phyloP scores from a whole-genome alignment of 2,113 vertebrate genomes.

The Pleuronectes platessa region DNA sequence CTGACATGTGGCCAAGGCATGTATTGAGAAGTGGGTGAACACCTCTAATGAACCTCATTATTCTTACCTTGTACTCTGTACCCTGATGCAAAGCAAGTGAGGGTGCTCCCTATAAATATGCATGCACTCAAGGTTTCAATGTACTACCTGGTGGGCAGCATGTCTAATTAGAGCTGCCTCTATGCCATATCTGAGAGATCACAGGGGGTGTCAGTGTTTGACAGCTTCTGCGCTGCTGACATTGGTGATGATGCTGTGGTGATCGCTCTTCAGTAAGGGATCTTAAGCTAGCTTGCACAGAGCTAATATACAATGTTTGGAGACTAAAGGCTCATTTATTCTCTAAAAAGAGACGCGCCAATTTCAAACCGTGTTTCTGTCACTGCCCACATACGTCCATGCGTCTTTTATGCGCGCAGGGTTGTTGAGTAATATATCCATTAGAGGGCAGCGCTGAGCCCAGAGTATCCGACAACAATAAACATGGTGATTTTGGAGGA shows the following conservation, averaged over 20 bases:
- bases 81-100: constrained; percentile 42
- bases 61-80: constrained; percentile 56
- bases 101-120: constrained; percentile 62
- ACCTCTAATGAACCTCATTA: constrained; percentile 69
- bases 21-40: constrained; percentile 51
- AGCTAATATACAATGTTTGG: too few relatives aligned
- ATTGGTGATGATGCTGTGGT: constrained; percentile 47
- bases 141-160: constrained; percentile 46
- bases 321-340: too few relatives aligned
- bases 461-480: too few relatives aligned
- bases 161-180: constrained; percentile 66
- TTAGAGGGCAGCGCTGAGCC: too few relatives aligned
- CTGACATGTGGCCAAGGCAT: constrained; percentile 51
- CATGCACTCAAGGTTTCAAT: constrained; percentile 46
- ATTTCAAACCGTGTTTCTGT: too few relatives aligned
- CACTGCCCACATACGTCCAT: too few relatives aligned
- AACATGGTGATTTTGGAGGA: too few relatives aligned
- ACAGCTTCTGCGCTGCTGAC: constrained; percentile 40
- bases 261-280: neutral
- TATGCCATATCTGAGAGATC: constrained; percentile 57
- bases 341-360: too few relatives aligned
- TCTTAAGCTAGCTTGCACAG: neutral
- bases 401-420: too few relatives aligned
- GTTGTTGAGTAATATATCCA: too few relatives aligned
- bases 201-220: constrained; percentile 56